Evolutionary conservation across 92 coral and sea anemone genomes (phyloP).

Genomic region (Bergia sp.): DNA sequence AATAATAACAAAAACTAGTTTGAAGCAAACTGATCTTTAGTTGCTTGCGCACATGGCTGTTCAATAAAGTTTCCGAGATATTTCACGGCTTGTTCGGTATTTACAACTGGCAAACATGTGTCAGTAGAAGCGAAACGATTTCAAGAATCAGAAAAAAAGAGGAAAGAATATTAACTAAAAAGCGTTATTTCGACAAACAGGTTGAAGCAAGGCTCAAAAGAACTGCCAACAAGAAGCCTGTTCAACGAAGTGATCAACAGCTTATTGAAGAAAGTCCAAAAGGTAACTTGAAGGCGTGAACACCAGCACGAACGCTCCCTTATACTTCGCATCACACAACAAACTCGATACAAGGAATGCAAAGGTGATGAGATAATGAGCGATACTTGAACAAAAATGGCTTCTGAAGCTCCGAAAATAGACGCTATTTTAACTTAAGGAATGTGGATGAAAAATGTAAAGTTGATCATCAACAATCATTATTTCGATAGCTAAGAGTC

Average conservation of each 20-base stretch:
- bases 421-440: neutral
- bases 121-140: neutral
- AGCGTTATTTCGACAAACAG: neutral
- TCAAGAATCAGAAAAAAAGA: neutral
- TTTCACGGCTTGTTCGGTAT: slow-evolving; percentile 16
- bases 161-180: neutral
- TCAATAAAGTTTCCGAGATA: neutral
- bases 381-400: neutral
- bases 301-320: slow-evolving; percentile 17
- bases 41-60: neutral
- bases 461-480: neutral
- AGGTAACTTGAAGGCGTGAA: neutral
- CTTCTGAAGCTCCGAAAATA: slow-evolving; percentile 23
- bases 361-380: slow-evolving; percentile 10
- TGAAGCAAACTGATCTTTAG: neutral
- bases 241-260: neutral
- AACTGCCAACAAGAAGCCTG: neutral
- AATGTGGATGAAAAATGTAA: neutral
- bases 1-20: neutral
- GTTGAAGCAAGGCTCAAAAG: neutral
- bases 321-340: neutral
- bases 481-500: neutral
- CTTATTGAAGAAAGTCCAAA: neutral
- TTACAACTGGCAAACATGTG: slow-evolving; percentile 5
- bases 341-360: neutral